Conservation (phyloP, 2,888 invertebrate genomes). For the Machimus rusticus region DNA sequence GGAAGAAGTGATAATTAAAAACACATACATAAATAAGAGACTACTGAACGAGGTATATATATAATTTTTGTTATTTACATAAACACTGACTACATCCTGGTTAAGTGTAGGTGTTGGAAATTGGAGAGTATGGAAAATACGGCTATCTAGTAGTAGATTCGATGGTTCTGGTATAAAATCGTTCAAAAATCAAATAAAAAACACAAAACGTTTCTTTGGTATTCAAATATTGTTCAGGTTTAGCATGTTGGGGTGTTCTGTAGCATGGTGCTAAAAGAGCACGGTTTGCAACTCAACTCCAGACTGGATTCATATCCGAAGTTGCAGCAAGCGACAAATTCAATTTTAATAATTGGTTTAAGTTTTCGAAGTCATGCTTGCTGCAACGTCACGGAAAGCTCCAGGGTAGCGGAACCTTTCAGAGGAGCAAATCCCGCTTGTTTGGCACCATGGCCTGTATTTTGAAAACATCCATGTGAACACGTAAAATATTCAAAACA, state of each 20-base stretch:
- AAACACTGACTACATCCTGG: background rate
- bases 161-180: background rate
- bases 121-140: slow-evolving; percentile 33
- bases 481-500: background rate
- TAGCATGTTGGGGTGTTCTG: background rate
- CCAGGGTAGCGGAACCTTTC: background rate
- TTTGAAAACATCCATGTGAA: background rate
- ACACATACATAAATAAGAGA: background rate
- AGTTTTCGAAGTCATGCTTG: background rate
- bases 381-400: background rate
- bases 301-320: background rate
- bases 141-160: background rate
- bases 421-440: background rate
- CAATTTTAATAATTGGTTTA: background rate
- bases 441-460: background rate
- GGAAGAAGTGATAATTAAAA: background rate
- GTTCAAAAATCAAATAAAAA: slow-evolving; percentile 43
- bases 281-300: background rate
- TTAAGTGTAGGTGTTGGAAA: background rate
- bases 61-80: slow-evolving; percentile 17
- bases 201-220: slow-evolving; percentile 33
- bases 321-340: background rate
- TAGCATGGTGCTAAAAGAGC: background rate
- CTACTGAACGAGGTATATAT: background rate
- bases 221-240: background rate